Evolutionary conservation across 2,888 invertebrate species (phyloP).

Genomic region (Charanyca ferruginea): DNA sequence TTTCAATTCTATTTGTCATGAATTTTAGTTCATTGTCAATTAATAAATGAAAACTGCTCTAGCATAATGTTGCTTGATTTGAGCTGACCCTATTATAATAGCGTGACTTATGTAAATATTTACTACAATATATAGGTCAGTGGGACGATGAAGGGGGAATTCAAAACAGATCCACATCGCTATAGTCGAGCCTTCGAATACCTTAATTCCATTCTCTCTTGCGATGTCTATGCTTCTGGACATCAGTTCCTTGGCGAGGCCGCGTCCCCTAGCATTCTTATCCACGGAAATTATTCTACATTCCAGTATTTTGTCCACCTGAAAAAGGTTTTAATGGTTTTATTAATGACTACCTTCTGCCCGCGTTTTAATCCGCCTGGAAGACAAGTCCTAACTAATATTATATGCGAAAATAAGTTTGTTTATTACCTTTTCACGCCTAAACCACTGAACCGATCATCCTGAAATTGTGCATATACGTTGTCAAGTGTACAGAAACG

Average conservation of each 20-base stretch:
- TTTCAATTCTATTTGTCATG: no score
- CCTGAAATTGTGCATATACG: no score
- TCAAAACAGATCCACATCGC: neutral
- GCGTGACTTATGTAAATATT: neutral
- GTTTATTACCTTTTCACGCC: no score
- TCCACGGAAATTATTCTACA: constrained; percentile 95
- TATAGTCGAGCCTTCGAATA: constrained; percentile 67
- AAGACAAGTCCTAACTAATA: no score
- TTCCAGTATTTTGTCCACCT: constrained; percentile 94
- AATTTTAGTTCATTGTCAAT: no score
- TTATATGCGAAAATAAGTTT: no score
- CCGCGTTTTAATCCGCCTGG: no score
- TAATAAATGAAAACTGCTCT: no score
- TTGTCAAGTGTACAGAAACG: no score
- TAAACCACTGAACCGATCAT: no score
- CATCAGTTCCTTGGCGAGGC: constrained; percentile 94
- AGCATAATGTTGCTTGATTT: no score
- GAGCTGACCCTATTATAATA: neutral
- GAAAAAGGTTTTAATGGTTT: neutral
- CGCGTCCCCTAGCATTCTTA: constrained; percentile 93
- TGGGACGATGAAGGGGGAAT: constrained; percentile 28
- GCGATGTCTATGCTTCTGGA: constrained; percentile 93
- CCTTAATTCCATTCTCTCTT: constrained; percentile 93
- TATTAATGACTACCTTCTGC: no score
- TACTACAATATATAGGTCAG: constrained; percentile 33